These are phyloP conservation scores for Lemur catta DNA, from an alignment of 2,797 vertebrate species.

Conservation along the genomic window DNA sequence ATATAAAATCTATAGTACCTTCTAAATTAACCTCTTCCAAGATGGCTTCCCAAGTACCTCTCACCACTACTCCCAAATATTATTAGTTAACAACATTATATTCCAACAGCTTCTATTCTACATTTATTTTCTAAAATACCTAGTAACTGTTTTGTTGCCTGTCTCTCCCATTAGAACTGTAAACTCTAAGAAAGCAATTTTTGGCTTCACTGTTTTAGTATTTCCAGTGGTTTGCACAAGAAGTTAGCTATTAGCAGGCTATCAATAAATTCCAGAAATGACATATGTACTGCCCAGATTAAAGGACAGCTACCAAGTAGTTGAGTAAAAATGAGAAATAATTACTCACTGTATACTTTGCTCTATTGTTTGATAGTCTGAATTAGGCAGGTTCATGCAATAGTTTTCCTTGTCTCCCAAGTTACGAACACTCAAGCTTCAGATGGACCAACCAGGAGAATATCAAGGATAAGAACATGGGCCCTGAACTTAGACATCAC, in stretches of 20 bases:
- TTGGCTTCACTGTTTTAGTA: neutral
- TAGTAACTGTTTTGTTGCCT: neutral
- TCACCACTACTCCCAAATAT: neutral
- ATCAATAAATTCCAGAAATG: neutral
- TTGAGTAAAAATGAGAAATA: neutral
- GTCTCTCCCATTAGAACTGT: neutral
- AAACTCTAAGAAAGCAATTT: neutral
- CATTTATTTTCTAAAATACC: neutral
- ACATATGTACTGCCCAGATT: neutral
- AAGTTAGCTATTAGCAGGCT: neutral
- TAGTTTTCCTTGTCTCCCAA: neutral
- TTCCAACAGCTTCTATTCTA: neutral
- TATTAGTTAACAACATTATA: neutral
- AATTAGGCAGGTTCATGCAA: neutral
- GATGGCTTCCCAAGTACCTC: neutral
- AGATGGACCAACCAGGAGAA: neutral
- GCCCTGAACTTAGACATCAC: neutral
- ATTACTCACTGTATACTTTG: neutral
- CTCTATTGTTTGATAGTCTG: neutral
- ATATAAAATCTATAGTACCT: neutral
- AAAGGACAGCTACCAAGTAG: neutral
- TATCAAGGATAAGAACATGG: neutral
- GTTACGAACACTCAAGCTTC: neutral
- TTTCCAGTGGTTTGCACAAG: neutral
- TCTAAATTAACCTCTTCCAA: neutral